Evolutionary conservation across 2,113 vertebrate species (phyloP), one percentile per base, ranked within the genome.

Genomic region (Platycercus adscitus): DNA sequence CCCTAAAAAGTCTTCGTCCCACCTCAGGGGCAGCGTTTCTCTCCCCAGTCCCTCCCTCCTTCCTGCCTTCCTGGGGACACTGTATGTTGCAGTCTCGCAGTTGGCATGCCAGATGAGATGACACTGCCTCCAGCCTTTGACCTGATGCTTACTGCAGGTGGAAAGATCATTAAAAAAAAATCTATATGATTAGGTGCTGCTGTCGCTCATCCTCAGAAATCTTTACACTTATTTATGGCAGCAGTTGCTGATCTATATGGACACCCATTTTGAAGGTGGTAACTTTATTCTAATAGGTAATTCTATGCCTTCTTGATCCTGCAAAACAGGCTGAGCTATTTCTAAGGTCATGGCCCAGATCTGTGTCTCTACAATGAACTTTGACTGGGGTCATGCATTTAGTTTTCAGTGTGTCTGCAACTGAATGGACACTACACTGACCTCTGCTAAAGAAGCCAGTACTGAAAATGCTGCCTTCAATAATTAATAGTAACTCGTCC

Each of bases 341-440:
- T 69, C 92, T n/a, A 72, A 50, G 95, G 97, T 96, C 94, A 79
- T n/a, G 52, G 92, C 94, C 92, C 65, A 65, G 95, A 55, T 63
- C 91, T 64, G 70, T 46, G 63, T 65, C 76, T 85, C 58, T 63
- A 73, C 91, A 31, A 60, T 95, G 94, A 97, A 91, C 96, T 96
- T 37, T 97, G 96, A 78, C 95, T 78, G 81, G 84, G 97, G 97
- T 97, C 97, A 91, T 41, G 41, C 91, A 29, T 92, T 91, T 96
- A 88, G 88, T 86, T 91, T 92, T 61, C 88, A 64, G 82, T 28
- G 52, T 52, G 81, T 86, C 84, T 91, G 83, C 80, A 69, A 44
- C 83, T 86, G 81, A 88, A 83, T 33, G 91, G 93, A 63, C 55
- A 82, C 76, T 68, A n/a, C 77, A 17, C 25, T 93, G 93, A 96